Percentiles rank a stretch among this genome's conserved stretches.
Evolutionary conservation across 1,140 invertebrate species (phyloP).

Genomic region (Euborellia annulipes): DNA sequence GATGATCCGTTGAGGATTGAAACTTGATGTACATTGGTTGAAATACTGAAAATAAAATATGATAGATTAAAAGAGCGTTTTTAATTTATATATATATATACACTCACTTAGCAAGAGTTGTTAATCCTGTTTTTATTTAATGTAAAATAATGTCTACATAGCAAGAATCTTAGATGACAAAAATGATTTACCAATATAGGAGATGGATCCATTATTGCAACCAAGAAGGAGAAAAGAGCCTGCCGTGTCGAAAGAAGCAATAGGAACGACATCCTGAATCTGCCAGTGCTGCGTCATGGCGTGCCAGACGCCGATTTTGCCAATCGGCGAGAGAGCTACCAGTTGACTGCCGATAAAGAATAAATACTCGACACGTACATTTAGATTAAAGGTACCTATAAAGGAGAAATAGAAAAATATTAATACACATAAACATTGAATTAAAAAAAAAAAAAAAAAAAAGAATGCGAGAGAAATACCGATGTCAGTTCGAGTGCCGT

Average conservation of each 20-base stretch:
- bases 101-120: too few species aligned
- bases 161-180: too few species aligned
- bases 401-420: conserved; percentile 6
- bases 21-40: too few species aligned
- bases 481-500: conserved; percentile 57
- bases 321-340: conserved; percentile 80
- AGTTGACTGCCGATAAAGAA: conserved; percentile 96
- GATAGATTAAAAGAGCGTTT: too few species aligned
- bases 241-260: conserved; percentile 89
- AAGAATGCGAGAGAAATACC: conserved; percentile 28
- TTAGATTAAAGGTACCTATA: conserved; percentile 70
- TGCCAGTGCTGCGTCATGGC: conserved; percentile 97
- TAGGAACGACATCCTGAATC: conserved; percentile 87
- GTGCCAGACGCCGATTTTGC: conserved; percentile 98
- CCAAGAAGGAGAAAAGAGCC: conserved; percentile 89
- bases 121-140: too few species aligned
- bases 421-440: background rate
- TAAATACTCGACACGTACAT: conserved; percentile 83
- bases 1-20: too few species aligned
- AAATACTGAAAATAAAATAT: too few species aligned
- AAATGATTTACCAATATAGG: conserved; percentile 96
- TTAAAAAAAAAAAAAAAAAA: background rate
- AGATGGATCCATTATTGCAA: conserved; percentile 91
- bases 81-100: too few species aligned
- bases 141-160: too few species aligned